Evolutionary conservation across 2,888 invertebrate species (phyloP).

Genomic region (Cylindroiulus punctatus): DNA sequence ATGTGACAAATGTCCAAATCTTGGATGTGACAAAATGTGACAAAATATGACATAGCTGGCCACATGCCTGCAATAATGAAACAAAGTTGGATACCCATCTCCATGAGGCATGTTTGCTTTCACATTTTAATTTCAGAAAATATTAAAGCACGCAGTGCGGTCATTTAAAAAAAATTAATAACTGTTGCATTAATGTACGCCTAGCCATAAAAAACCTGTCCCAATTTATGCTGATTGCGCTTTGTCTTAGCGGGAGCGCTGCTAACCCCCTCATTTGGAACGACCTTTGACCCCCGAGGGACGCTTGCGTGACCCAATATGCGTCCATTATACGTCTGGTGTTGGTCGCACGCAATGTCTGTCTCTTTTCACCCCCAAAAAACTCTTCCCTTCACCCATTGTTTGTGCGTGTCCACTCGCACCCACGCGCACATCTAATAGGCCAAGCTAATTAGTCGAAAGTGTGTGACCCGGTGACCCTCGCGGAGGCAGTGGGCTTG

Average conservation of each 20-base stretch:
- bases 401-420: background rate
- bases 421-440: slow-evolving; percentile 1
- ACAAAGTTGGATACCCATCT: too few species aligned
- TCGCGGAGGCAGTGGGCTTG: background rate
- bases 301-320: background rate
- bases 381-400: background rate
- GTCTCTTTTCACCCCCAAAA: background rate
- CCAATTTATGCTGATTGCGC: too few species aligned
- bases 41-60: too few species aligned
- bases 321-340: background rate
- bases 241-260: background rate
- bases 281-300: background rate
- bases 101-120: too few species aligned
- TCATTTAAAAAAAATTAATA: too few species aligned
- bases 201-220: too few species aligned
- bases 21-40: too few species aligned
- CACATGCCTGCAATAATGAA: too few species aligned
- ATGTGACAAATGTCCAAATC: too few species aligned
- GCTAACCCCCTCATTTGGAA: background rate
- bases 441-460: background rate
- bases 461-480: slow-evolving; percentile 41
- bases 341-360: background rate
- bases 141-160: too few species aligned
- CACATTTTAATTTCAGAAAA: too few species aligned
- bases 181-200: too few species aligned